Base-by-base conservation (phyloP, 1,140 invertebrate genomes). In the Octopus sinensis region DNA sequence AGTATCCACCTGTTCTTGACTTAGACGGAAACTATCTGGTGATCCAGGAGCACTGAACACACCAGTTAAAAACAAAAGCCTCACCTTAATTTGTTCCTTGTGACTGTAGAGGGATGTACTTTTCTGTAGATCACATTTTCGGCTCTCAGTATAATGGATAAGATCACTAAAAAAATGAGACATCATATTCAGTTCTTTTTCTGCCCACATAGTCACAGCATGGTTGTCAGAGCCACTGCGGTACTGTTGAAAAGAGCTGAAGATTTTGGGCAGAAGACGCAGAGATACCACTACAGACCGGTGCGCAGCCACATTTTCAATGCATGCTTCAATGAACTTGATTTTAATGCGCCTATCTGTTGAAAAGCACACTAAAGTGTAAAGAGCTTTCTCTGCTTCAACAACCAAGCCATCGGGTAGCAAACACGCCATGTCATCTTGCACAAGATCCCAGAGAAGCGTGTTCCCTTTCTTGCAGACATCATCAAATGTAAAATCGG, bases 321-420 rank as follows among this genome's bases (percentile, higher is more conserved):
- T 91, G 87, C 96, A 98, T 1, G 96, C 96, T 91, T 97, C 96
- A 86, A 98, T 97, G 86, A 98, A 98, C 91, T 97, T 97, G 88
- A 96, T 96, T 54, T 95, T 92, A 79, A 98, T 96, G 83, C 95
- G 94, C 87, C 97, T 95, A 78, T 90, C 89, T 56, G 95, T 95
- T 87, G 95, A 96, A 85, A 95, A 97, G 88, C 96, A 97, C 1
- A 98, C 92, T 4, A 98, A 90, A 86, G 95, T 96, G 85, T 95
- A 96, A 0, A 98, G 90, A 2, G 95, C 95, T 88, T 97, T 97
- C 88, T 98, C 96, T 9, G 96, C 96, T 91, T 98, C 96, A 5
- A 95, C 86, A 0, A 95, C 96, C 53, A 98, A 90, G 9, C 96
- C 96, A 91, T 97, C 96, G 0, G 95, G 95, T 0, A 98, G 89